A percentile compares a stretch with the other conserved stretches of the same genome.
These are phyloP conservation scores for human DNA, from an alignment of 2,113 vertebrate genomes.

Conservation along the genomic window GRCh38 chr9:37543001-37543500, in stretches of 20 bases:
- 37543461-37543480: not conserved
- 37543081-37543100: not conserved
- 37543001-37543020: not conserved
- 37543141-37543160: not conserved
- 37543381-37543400: not conserved
- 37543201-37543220: not conserved
- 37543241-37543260: not conserved
- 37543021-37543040: not conserved
- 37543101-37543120: not conserved
- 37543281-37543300: not conserved
- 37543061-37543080: not conserved
- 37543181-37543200: not conserved
- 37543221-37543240: not conserved
- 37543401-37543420: not conserved
- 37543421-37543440: not conserved
- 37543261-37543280: not conserved
- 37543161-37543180: not conserved
- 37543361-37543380: not conserved
- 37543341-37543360: not conserved
- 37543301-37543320: not conserved
- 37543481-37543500: not conserved
- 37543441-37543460: not conserved
- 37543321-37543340: not conserved
- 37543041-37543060: not conserved
- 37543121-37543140: not conserved